Percentiles rank a stretch among this genome's conserved stretches.
Conservation (phyloP, 2,113 vertebrate genomes). For the Cyrtonyx montezumae region DNA sequence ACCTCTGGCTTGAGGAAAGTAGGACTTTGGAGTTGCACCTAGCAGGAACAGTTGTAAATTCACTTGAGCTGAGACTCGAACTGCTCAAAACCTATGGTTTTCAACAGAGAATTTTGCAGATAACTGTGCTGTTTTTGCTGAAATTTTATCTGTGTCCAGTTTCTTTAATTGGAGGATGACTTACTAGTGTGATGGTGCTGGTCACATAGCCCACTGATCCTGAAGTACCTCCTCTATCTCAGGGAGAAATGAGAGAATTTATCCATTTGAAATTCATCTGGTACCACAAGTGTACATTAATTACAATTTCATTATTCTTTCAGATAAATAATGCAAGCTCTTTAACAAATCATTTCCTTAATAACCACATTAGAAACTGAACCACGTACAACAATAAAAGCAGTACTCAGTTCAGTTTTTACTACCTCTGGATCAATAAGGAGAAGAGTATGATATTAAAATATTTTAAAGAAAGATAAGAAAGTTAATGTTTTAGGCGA, state of each 20-base stretch:
- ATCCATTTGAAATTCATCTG: conserved; percentile 13
- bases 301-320: conserved; percentile 72
- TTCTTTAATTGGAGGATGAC: not conserved
- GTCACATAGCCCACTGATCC: not conserved
- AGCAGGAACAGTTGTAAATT: not conserved
- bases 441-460: conserved; percentile 17
- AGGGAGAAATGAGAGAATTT: not conserved
- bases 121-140: not conserved
- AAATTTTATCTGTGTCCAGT: not conserved
- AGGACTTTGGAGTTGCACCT: not conserved
- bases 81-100: not conserved
- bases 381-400: conserved; percentile 37
- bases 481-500: conserved; percentile 34
- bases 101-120: not conserved
- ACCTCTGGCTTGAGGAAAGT: not conserved
- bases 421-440: conserved; percentile 61
- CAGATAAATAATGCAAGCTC: conserved; percentile 75
- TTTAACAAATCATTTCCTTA: conserved; percentile 73
- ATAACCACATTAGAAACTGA: conserved; percentile 53
- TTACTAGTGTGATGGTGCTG: not conserved
- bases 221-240: not conserved
- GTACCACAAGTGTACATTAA: conserved; percentile 11
- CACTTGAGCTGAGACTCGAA: not conserved
- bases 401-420: conserved; percentile 58
- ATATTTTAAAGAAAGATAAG: not conserved